Percentiles rank a stretch among this genome's conserved stretches.
Evolutionary conservation across 1,140 invertebrate species (phyloP).

Genomic region (Rhizoglyphus robini): DNA sequence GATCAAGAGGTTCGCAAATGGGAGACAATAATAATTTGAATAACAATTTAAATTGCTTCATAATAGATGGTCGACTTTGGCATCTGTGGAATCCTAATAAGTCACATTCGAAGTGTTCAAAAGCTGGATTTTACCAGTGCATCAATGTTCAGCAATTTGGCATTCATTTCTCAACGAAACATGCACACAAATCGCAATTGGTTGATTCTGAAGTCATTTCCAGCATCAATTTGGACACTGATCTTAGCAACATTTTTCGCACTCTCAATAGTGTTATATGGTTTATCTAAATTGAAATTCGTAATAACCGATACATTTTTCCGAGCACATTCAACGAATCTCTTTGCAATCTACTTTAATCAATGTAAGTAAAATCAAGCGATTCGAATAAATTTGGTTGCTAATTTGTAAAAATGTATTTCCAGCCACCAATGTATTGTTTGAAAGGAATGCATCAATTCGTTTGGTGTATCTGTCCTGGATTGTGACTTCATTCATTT

Average conservation of each 20-base stretch:
- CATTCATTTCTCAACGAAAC: not conserved
- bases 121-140: not conserved
- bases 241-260: not conserved
- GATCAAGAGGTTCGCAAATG: no score
- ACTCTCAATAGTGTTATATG: not conserved
- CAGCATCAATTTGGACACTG: not conserved
- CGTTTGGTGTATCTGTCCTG: not conserved
- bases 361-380: constrained; percentile 4
- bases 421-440: not conserved
- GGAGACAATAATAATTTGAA: not conserved
- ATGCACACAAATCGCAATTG: not conserved
- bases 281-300: not conserved
- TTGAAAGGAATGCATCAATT: not conserved
- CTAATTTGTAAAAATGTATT: no score
- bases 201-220: not conserved
- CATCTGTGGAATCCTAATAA: not conserved
- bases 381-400: not conserved
- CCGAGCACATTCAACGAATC: not conserved
- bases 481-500: not conserved
- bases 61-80: not conserved
- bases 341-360: not conserved
- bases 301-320: not conserved
- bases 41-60: not conserved
- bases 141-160: not conserved
- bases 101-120: not conserved